These are phyloP conservation scores for Carettochelys insculpta DNA, from an alignment of 2,113 vertebrate species.

Conservation along the genomic window DNA sequence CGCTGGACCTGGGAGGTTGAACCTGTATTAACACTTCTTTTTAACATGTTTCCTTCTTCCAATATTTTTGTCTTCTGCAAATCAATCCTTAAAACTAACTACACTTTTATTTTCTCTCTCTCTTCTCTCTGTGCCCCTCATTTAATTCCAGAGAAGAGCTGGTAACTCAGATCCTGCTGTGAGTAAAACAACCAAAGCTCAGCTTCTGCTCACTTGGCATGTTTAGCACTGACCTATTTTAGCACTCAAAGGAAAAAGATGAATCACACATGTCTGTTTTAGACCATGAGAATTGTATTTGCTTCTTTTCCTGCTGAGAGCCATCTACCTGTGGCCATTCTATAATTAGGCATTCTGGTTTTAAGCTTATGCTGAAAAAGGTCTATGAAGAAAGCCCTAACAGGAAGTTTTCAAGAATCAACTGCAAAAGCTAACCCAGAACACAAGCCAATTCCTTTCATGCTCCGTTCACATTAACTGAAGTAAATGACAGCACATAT, in stretches of 20 bases:
- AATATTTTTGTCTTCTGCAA: conserved; percentile 22
- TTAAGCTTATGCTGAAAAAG: not conserved
- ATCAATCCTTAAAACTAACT: conserved; percentile 30
- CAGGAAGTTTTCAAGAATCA: not conserved
- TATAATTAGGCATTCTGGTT: not conserved
- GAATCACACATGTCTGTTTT: not conserved
- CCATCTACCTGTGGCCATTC: not conserved
- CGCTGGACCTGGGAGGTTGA: no score
- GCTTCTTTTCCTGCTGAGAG: not conserved
- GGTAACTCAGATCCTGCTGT: not conserved
- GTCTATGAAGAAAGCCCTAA: not conserved
- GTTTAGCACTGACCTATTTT: not conserved
- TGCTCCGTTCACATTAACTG: not conserved
- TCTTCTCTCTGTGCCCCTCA: not conserved
- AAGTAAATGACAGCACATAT: not conserved
- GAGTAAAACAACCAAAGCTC: not conserved
- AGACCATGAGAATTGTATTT: not conserved
- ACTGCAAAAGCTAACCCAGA: not conserved
- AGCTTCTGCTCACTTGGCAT: not conserved
- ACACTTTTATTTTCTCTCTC: conserved; percentile 24
- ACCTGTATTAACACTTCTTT: conserved; percentile 15
- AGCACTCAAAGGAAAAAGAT: not conserved
- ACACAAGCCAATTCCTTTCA: not conserved
- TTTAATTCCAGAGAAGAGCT: conserved; percentile 1
- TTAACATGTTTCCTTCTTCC: conserved; percentile 17